A percentile compares a stretch with the other conserved stretches of the same genome.
Conservation (phyloP, 2,797 vertebrate species). For the Ptychobarbus kaznakovi region DNA sequence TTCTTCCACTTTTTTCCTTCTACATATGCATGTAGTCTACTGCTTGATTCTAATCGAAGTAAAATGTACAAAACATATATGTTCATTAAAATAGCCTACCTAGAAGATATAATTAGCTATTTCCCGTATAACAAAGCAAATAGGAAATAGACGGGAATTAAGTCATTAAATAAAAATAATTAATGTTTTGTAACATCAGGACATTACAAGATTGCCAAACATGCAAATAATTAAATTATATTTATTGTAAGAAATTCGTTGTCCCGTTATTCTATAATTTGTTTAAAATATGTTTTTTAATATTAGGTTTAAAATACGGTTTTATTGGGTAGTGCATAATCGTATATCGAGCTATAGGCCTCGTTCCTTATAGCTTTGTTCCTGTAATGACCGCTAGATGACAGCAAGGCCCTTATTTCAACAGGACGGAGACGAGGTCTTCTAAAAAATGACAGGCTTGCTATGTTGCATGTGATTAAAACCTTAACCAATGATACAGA, state of each 20-base stretch:
- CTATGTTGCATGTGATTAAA: too few species aligned
- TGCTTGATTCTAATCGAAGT: not conserved
- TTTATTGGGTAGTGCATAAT: not conserved
- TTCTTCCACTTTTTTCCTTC: not conserved
- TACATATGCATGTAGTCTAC: not conserved
- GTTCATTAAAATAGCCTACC: not conserved
- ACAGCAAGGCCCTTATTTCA: not conserved
- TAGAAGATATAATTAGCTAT: not conserved
- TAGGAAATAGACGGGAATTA: not conserved
- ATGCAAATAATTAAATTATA: not conserved
- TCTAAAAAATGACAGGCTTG: too few species aligned
- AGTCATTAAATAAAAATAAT: not conserved
- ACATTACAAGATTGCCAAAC: not conserved
- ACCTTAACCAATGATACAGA: too few species aligned
- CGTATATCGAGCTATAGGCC: not conserved
- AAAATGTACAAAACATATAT: not conserved
- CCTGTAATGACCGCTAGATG: slow-evolving; percentile 15
- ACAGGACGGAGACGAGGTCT: too few species aligned
- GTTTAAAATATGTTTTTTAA: not conserved
- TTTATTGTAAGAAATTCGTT: not conserved
- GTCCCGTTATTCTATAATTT: not conserved
- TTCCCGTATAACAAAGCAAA: not conserved
- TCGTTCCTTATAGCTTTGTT: not conserved
- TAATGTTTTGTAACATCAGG: not conserved
- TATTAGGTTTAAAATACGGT: too few species aligned